Base-by-base conservation (phyloP, 2,888 invertebrate genomes). In the Meganola albula region DNA sequence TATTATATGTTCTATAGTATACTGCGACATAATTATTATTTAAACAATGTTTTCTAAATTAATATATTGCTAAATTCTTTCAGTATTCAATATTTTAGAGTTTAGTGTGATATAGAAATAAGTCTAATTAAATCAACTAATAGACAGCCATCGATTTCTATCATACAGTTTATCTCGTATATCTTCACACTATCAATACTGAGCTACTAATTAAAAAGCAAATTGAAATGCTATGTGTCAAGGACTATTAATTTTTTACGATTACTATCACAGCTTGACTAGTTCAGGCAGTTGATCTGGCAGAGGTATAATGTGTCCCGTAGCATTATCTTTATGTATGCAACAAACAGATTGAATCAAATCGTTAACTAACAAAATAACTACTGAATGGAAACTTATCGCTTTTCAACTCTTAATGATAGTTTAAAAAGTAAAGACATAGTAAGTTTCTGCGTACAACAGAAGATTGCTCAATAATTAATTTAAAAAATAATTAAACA, bases 221-320 rank as follows among this genome's bases (percentile, higher is more conserved):
- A 75, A 78, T 76, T 73, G 72, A 77, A 74, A 66, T 60, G 58
- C 62, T 54, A 53, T 62, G 62, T 71, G 74, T 73, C 65, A 70
- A 65, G 60, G 62, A 70, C 67, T 74, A 74, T 77, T 74, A 75
- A 70, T 72, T 78, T n/a, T 79, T 80, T 74, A 79, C 63, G 78
- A 76, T 66, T 63, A 36, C 60, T 69, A 70, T 75, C 70, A 58
- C 55, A 50, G 42, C 51, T 50, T 47, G 45, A 40, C 46, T 40
- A 45, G 41, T 44, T 48, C 34, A 47, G 44, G 36, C 49, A 52
- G 44, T 43, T 34, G 26, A 6, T 16, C 16, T 4, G 16, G 4
- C 48, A 50, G 58, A 53, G 56, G 56, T 55, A 62, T 63, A 64
- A 58, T 57, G 54, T 60, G 61, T 58, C 53, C 50, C 54, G 42